Percentiles rank a stretch among this genome's conserved stretches.
phyloP scores from a whole-genome alignment of 1,140 invertebrate species.

The Sycophila sp. region DNA sequence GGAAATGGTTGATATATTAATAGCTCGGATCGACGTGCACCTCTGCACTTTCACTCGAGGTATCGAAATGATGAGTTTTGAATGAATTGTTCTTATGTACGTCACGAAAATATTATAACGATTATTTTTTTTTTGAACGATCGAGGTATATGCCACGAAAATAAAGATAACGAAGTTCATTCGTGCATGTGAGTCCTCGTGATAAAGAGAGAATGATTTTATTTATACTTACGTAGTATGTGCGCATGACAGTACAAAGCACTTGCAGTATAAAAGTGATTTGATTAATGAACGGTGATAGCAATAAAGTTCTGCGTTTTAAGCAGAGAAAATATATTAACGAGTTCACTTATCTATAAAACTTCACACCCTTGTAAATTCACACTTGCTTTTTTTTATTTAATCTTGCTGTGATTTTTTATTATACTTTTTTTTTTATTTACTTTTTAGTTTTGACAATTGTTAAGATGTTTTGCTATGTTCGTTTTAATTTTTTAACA shows the following conservation, averaged over 20 bases:
- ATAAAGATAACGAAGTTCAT: neutral
- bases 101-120: neutral
- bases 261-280: constrained; percentile 33
- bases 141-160: constrained; percentile 2
- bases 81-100: no score
- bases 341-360: constrained; percentile 27
- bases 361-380: constrained; percentile 17
- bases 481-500: neutral
- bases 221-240: constrained; percentile 32
- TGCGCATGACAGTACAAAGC: constrained; percentile 33
- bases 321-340: constrained; percentile 42
- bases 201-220: constrained; percentile 10
- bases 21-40: no score
- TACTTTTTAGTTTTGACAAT: neutral
- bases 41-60: no score
- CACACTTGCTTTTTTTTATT: constrained; percentile 8
- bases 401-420: constrained; percentile 19
- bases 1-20: no score
- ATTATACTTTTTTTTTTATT: constrained; percentile 29
- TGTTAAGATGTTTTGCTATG: neutral
- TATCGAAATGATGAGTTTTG: no score
- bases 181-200: neutral
- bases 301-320: constrained; percentile 47
- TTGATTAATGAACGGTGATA: constrained; percentile 31
- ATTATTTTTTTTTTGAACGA: neutral